These are phyloP conservation scores for Delia radicum DNA, from an alignment of 1,140 invertebrate species.

Conservation along the genomic window DNA sequence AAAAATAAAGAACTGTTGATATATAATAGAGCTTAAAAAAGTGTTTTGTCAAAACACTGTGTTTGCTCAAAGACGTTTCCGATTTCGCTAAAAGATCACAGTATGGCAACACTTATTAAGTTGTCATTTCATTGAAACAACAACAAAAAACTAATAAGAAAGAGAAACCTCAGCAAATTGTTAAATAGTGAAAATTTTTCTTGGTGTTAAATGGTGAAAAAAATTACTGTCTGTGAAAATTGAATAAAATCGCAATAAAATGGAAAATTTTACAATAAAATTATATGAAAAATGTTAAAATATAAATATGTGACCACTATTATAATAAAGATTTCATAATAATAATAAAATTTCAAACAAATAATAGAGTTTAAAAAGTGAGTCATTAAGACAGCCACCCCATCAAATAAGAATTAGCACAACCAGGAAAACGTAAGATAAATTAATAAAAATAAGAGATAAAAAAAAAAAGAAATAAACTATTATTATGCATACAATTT, in stretches of 20 bases:
- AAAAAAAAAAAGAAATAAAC: not conserved
- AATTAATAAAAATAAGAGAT: not conserved
- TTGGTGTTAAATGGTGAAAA: not conserved
- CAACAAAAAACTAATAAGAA: not conserved
- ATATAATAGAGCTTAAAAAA: too few species aligned
- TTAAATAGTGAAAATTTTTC: constrained; percentile 12
- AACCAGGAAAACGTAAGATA: not conserved
- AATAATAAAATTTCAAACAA: not conserved
- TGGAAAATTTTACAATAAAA: not conserved
- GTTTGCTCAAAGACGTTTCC: too few species aligned
- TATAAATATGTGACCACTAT: not conserved
- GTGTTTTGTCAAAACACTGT: too few species aligned
- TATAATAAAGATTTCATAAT: not conserved
- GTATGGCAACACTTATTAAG: not conserved
- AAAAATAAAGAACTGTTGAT: too few species aligned
- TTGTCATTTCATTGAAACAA: not conserved
- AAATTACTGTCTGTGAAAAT: not conserved
- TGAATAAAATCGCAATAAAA: not conserved
- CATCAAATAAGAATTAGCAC: not conserved
- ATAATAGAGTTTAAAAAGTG: not conserved
- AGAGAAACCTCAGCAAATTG: not conserved
- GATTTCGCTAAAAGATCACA: not conserved
- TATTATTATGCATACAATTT: not conserved
- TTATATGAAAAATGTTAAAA: not conserved
- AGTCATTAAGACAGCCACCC: not conserved